Conservation (phyloP, 2,797 vertebrate genomes). For the Psittacula echo region DNA sequence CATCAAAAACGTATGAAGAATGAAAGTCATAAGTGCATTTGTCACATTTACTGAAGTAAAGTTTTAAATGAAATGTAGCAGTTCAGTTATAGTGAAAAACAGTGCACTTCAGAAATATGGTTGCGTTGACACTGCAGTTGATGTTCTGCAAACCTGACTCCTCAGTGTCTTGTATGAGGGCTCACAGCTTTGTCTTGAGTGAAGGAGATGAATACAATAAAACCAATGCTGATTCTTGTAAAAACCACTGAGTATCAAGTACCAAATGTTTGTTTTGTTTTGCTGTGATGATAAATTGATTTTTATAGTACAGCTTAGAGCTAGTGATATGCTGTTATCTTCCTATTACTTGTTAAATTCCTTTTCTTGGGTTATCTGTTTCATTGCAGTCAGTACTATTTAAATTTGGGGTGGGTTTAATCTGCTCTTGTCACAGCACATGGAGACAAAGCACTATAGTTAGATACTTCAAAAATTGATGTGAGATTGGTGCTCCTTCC, state of each 20-base stretch:
- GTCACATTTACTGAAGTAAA: background rate
- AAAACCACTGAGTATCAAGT: background rate
- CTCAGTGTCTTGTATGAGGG: background rate
- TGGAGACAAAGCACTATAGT: background rate
- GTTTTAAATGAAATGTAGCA: background rate
- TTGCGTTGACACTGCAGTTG: background rate
- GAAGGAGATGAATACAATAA: background rate
- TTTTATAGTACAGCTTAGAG: constrained; percentile 43
- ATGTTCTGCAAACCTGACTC: background rate
- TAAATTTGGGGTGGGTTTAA: constrained; percentile 46
- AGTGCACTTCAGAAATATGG: background rate
- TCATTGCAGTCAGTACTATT: constrained; percentile 26
- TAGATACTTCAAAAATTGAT: constrained; percentile 60
- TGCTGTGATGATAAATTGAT: constrained; percentile 57
- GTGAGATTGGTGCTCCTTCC: constrained; percentile 31
- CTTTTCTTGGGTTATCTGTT: constrained; percentile 57
- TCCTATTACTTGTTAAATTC: constrained; percentile 70
- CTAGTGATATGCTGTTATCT: constrained; percentile 54
- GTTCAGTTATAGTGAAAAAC: background rate
- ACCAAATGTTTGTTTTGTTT: constrained; percentile 29
- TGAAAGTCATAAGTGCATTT: background rate
- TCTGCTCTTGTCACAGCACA: constrained; percentile 3
- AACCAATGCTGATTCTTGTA: constrained; percentile 25
- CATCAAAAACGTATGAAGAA: background rate
- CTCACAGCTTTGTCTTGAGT: background rate